Conservation (phyloP, 2,888 invertebrate species). For the Antitype chi region DNA sequence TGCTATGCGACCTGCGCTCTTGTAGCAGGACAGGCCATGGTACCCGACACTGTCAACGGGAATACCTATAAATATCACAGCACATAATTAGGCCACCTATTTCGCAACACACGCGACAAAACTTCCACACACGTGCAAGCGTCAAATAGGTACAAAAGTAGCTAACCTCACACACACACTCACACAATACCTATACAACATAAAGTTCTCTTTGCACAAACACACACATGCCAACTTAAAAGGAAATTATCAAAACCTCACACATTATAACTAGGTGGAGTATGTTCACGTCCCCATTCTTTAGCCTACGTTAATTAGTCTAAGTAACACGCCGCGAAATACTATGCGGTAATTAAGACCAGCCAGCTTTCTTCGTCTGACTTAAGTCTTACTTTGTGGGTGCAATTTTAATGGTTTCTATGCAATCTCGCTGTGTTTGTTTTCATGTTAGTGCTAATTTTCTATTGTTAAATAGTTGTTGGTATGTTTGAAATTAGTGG, state of each 20-base stretch:
- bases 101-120: not conserved
- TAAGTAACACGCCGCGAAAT: conserved; percentile 77
- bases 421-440: conserved; percentile 50
- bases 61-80: not conserved
- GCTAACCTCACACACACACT: not conserved
- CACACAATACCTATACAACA: not conserved
- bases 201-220: not conserved
- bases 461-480: conserved; percentile 13
- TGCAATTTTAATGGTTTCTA: conserved; percentile 67
- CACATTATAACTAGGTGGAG: conserved; percentile 64
- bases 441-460: conserved; percentile 43
- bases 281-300: conserved; percentile 74
- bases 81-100: not conserved
- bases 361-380: conserved; percentile 72
- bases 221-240: conserved; percentile 14
- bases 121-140: not conserved
- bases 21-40: too few species aligned
- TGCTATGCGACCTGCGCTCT: too few species aligned
- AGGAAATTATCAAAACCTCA: conserved; percentile 61
- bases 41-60: not conserved
- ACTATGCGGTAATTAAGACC: conserved; percentile 76
- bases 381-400: conserved; percentile 72
- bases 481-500: not conserved
- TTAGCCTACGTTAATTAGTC: conserved; percentile 76
- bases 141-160: conserved; percentile 19